phyloP scores from a whole-genome alignment of 2,797 vertebrate species.

The Onychomys arenicola region DNA sequence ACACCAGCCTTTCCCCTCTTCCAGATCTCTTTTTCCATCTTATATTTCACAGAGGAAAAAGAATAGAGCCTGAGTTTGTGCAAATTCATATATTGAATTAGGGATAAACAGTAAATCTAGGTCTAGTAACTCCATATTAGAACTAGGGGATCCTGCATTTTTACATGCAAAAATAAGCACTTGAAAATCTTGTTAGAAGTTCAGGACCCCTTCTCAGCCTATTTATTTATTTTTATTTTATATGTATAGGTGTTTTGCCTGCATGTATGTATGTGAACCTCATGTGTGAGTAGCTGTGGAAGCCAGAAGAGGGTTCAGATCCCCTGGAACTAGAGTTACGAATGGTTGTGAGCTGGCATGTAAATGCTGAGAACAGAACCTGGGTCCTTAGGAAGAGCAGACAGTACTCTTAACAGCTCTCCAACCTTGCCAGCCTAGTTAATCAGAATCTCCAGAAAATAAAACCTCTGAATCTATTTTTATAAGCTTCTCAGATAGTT shows the following conservation, averaged over 20 bases:
- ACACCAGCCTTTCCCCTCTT: neutral
- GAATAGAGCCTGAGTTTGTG: slow-evolving; percentile 31
- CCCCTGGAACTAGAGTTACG: too few species aligned
- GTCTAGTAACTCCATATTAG: slow-evolving; percentile 32
- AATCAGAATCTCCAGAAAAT: too few species aligned
- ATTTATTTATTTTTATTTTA: neutral
- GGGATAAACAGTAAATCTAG: slow-evolving; percentile 46
- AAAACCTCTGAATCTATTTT: too few species aligned
- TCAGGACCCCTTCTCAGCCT: neutral
- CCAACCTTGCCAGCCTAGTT: too few species aligned
- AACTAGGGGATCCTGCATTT: neutral
- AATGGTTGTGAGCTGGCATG: too few species aligned
- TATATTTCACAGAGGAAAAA: slow-evolving; percentile 29
- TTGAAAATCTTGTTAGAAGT: slow-evolving; percentile 56
- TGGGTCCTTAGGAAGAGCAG: too few species aligned
- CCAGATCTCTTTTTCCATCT: neutral
- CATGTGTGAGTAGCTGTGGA: neutral
- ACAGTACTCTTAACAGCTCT: too few species aligned
- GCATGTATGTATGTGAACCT: neutral
- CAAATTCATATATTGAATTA: slow-evolving; percentile 50
- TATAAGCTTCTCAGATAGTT: too few species aligned
- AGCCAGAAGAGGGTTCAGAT: too few species aligned
- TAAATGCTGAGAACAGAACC: too few species aligned
- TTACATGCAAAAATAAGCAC: slow-evolving; percentile 33
- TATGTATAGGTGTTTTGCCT: neutral